These are phyloP conservation scores for Brachyhypopomus occidentalis DNA, from an alignment of 2,113 vertebrate species.

Conservation along the genomic window DNA sequence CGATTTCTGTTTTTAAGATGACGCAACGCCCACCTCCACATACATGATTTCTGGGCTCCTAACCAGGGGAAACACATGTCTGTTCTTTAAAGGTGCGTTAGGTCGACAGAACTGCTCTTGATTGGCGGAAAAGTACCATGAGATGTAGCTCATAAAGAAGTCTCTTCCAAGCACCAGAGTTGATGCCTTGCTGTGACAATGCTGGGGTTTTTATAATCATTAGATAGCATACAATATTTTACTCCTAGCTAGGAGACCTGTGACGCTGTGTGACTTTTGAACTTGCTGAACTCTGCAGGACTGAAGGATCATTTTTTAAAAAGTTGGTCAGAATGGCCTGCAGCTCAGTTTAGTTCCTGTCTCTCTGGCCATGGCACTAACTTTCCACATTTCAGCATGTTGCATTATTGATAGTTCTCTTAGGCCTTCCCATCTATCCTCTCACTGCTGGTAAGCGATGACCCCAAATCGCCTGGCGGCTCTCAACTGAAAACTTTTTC, in stretches of 20 bases:
- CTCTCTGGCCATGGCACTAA: slow-evolving; percentile 6
- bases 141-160: too few species aligned
- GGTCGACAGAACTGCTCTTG: too few species aligned
- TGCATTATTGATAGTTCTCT: slow-evolving; percentile 30
- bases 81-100: too few species aligned
- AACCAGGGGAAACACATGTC: too few species aligned
- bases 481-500: background rate
- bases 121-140: too few species aligned
- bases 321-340: slow-evolving; percentile 9
- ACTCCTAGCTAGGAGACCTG: background rate
- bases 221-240: background rate
- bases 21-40: too few species aligned
- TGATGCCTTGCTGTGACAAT: background rate
- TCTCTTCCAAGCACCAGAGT: too few species aligned
- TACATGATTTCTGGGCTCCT: too few species aligned
- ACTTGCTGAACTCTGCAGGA: slow-evolving; percentile 7
- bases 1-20: too few species aligned
- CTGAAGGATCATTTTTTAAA: background rate
- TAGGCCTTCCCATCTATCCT: background rate
- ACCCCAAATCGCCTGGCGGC: background rate
- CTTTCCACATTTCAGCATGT: slow-evolving; percentile 12
- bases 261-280: background rate
- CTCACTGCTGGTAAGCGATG: slow-evolving; percentile 5
- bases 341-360: background rate
- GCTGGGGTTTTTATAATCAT: background rate